A percentile compares a stretch with the other conserved stretches of the same genome.
These are phyloP conservation scores for Perdix hodgsoniae DNA, from an alignment of 2,797 vertebrate species.

Conservation along the genomic window DNA sequence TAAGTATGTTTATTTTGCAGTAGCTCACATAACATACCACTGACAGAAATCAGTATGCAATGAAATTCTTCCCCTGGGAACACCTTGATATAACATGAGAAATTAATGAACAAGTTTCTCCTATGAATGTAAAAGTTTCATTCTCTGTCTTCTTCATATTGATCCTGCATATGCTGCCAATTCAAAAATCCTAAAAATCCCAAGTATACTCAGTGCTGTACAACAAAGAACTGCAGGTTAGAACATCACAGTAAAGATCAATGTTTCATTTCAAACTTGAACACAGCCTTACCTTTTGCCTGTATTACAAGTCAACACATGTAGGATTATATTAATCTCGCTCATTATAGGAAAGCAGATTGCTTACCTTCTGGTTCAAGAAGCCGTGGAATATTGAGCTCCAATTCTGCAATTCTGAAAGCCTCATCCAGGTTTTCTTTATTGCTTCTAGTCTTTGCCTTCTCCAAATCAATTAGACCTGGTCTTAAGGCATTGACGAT, in stretches of 20 bases:
- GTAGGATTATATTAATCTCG: neutral
- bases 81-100: neutral
- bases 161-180: neutral
- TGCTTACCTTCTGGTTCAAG: constrained; percentile 90
- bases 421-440: constrained; percentile 93
- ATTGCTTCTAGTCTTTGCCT: constrained; percentile 86
- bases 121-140: neutral
- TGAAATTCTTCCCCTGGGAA: constrained; percentile 12
- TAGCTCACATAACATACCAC: constrained; percentile 15
- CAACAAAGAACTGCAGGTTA: neutral
- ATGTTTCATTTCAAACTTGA: neutral
- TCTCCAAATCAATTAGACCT: constrained; percentile 88
- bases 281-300: neutral
- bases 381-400: constrained; percentile 90
- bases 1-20: constrained; percentile 28
- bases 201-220: neutral
- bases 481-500: constrained; percentile 89
- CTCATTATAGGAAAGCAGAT: neutral
- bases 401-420: constrained; percentile 88
- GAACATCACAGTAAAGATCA: neutral
- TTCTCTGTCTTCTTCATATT: neutral
- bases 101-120: constrained; percentile 2
- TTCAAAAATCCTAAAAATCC: neutral
- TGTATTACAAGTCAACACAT: neutral
- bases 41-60: constrained; percentile 35